Percentiles rank a stretch among this genome's conserved stretches.
Conservation (phyloP, 2,113 vertebrate species). For the Progne subis region DNA sequence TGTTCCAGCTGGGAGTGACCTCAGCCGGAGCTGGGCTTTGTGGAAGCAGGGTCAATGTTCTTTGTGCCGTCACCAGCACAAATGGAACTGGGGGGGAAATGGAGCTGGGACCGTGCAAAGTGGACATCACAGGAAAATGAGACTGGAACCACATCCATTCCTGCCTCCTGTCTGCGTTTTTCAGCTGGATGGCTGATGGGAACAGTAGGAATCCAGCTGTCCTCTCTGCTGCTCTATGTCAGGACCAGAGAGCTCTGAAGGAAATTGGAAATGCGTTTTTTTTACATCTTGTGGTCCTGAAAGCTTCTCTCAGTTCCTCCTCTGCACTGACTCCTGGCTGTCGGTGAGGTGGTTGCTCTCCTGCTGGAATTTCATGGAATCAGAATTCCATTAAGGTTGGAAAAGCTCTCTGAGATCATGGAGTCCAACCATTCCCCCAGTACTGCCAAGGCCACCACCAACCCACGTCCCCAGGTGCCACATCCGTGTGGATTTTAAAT, state of each 20-base stretch:
- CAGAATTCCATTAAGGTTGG: background rate
- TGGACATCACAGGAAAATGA: background rate
- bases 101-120: background rate
- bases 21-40: background rate
- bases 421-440: background rate
- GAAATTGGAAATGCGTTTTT: background rate
- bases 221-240: background rate
- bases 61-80: background rate
- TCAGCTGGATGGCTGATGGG: background rate
- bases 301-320: background rate
- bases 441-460: background rate
- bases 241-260: background rate
- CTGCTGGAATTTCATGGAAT: background rate
- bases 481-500: background rate
- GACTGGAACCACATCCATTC: background rate
- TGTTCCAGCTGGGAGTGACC: background rate
- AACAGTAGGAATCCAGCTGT: rapidly evolving
- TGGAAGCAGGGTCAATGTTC: background rate
- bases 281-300: background rate
- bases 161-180: background rate
- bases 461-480: background rate
- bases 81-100: background rate
- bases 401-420: background rate
- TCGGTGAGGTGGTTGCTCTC: rapidly evolving
- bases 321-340: rapidly evolving